These are phyloP conservation scores for Rhynchotus rufescens DNA, from an alignment of 2,797 vertebrate species.

Conservation along the genomic window DNA sequence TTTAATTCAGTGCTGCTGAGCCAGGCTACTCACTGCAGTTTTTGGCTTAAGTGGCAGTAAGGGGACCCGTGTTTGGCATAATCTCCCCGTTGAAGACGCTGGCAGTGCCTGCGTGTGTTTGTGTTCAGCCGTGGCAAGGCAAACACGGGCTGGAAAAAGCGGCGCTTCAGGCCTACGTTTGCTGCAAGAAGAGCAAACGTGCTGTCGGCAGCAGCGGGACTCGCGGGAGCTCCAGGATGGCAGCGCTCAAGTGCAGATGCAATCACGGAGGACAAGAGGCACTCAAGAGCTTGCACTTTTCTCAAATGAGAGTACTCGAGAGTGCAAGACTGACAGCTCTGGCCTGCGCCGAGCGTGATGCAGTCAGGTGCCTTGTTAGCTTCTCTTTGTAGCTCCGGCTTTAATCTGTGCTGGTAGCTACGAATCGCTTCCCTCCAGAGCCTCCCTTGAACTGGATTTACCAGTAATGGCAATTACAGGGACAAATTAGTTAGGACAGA, in stretches of 20 bases:
- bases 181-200: conserved; percentile 23
- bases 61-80: background rate
- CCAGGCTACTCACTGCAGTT: conserved; percentile 31
- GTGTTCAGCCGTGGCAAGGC: background rate
- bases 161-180: background rate
- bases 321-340: conserved; percentile 1
- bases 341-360: background rate
- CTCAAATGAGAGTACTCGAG: conserved; percentile 25
- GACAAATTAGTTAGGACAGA: background rate
- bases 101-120: background rate
- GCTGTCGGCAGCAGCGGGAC: background rate
- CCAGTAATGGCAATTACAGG: background rate
- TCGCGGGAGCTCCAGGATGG: conserved; percentile 17
- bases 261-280: conserved; percentile 62
- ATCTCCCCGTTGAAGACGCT: background rate
- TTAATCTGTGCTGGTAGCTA: background rate
- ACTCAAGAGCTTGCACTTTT: conserved; percentile 45
- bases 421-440: background rate
- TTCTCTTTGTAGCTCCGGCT: background rate
- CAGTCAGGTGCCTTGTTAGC: conserved; percentile 2
- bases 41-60: conserved; percentile 30
- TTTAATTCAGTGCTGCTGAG: conserved; percentile 50
- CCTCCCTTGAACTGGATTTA: background rate
- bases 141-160: background rate
- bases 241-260: conserved; percentile 39